These are phyloP conservation scores for Tillus elongatus DNA, from an alignment of 2,888 invertebrate species.

Conservation along the genomic window DNA sequence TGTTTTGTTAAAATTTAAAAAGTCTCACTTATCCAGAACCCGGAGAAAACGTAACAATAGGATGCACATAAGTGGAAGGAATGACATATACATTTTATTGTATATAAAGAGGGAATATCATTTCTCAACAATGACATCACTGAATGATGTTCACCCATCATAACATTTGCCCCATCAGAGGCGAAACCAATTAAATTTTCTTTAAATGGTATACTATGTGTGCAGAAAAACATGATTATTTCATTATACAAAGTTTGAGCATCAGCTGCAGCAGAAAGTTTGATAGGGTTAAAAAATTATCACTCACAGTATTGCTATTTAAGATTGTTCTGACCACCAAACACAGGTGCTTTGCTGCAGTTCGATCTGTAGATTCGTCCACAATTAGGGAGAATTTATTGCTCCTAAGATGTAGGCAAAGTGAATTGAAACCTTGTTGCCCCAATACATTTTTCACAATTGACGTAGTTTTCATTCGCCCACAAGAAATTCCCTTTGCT, in stretches of 20 bases:
- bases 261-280: constrained; percentile 7
- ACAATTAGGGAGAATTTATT: constrained; percentile 16
- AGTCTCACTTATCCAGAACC: no score
- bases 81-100: constrained; percentile 27
- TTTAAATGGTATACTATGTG: constrained; percentile 15
- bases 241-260: constrained; percentile 9
- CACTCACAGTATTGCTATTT: constrained; percentile 10
- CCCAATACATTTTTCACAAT: constrained; percentile 22
- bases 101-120: constrained; percentile 19
- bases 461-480: constrained; percentile 20
- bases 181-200: constrained; percentile 20
- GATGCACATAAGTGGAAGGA: constrained; percentile 26
- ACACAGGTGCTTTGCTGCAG: constrained; percentile 11
- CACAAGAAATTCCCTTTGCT: constrained; percentile 18
- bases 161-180: constrained; percentile 18
- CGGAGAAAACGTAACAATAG: no score
- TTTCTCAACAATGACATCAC: constrained; percentile 14
- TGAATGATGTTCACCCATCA: constrained; percentile 19
- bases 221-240: constrained; percentile 8
- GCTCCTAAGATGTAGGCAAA: constrained; percentile 4
- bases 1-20: no score
- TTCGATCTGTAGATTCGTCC: constrained; percentile 17
- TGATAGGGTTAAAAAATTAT: constrained; percentile 12
- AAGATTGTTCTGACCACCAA: constrained; percentile 9
- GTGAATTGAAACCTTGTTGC: constrained; percentile 5